Conservation (phyloP, 2,797 vertebrate genomes). For the Xiphorhynchus erythropygius region DNA sequence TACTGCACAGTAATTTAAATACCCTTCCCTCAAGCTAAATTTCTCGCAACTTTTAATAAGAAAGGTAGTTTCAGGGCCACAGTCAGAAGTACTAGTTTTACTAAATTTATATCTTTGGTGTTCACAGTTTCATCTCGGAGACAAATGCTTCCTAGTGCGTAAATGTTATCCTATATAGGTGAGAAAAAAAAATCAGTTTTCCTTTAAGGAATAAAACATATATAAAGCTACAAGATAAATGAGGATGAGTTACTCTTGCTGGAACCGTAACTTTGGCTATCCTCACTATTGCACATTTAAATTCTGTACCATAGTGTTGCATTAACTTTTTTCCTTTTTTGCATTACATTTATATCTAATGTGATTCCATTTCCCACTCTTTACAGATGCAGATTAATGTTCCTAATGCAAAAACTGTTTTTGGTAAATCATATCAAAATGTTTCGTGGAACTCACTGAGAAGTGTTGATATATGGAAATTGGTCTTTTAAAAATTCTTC, state of each 20-base stretch:
- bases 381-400: constrained; percentile 78
- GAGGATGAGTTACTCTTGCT: constrained; percentile 49
- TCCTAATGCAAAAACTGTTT: constrained; percentile 76
- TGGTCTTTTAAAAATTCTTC: constrained; percentile 72
- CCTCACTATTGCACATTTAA: constrained; percentile 62
- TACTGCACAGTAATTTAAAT: background rate
- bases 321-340: constrained; percentile 69
- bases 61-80: background rate
- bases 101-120: background rate
- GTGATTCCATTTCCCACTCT: constrained; percentile 74
- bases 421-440: constrained; percentile 82
- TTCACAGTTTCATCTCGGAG: background rate
- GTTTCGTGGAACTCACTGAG: constrained; percentile 75
- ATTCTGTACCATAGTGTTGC: constrained; percentile 63
- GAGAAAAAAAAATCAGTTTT: constrained; percentile 3
- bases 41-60: background rate
- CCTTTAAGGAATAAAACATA: constrained; percentile 50
- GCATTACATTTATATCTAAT: constrained; percentile 77
- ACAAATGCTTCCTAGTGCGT: background rate
- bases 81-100: background rate
- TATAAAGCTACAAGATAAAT: constrained; percentile 22
- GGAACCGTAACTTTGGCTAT: constrained; percentile 65
- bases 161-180: background rate
- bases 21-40: background rate
- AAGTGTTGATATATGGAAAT: constrained; percentile 80